These are phyloP conservation scores for Phoeniculus purpureus DNA, from an alignment of 2,797 vertebrate genomes.

Conservation along the genomic window DNA sequence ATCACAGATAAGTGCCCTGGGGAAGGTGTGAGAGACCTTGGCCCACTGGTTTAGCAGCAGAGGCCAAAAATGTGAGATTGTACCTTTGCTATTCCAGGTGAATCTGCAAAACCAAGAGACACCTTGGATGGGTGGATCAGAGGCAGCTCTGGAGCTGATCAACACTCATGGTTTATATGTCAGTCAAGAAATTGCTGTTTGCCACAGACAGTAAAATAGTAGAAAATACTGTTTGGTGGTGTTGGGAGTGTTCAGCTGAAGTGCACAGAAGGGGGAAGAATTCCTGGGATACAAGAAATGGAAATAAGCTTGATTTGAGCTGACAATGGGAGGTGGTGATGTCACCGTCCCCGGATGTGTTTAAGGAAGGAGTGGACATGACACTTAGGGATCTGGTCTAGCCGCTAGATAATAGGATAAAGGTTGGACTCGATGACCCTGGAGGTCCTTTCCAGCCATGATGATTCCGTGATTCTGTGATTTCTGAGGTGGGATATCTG, in stretches of 20 bases:
- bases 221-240: background rate
- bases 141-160: background rate
- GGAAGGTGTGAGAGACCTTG: background rate
- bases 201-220: background rate
- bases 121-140: background rate
- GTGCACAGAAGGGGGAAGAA: background rate
- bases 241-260: background rate
- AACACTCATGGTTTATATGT: fast-evolving
- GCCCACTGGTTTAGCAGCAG: background rate
- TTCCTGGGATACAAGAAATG: background rate
- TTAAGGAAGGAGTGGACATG: too few species aligned
- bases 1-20: background rate
- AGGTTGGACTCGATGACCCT: too few species aligned
- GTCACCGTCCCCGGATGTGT: too few species aligned
- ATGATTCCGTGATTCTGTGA: too few species aligned
- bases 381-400: too few species aligned
- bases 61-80: background rate
- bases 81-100: background rate
- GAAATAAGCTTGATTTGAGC: background rate
- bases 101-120: background rate
- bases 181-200: background rate
- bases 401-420: too few species aligned
- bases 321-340: too few species aligned
- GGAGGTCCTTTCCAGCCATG: too few species aligned
- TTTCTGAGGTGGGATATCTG: background rate